A percentile compares a stretch with the other conserved stretches of the same genome.
phyloP scores from a whole-genome alignment of 2,113 vertebrate genomes.

The Naja naja region DNA sequence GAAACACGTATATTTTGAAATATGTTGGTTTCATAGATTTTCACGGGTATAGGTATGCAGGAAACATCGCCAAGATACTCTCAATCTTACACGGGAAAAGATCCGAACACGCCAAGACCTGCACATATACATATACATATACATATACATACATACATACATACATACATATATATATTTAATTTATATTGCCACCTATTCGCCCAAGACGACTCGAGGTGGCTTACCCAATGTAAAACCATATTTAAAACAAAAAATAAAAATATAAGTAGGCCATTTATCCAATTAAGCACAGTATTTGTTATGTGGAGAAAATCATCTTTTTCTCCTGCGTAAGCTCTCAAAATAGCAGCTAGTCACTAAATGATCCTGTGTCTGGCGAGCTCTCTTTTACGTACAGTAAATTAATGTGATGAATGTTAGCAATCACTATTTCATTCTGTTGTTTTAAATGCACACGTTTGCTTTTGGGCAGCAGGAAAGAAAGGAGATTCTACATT shows the following conservation, averaged over 20 bases:
- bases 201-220: too few species aligned
- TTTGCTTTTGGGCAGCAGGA: background rate
- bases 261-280: background rate
- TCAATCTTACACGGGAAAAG: too few species aligned
- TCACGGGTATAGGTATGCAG: too few species aligned
- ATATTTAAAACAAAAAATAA: too few species aligned
- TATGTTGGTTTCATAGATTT: too few species aligned
- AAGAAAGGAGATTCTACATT: background rate
- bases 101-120: too few species aligned
- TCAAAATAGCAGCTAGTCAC: background rate
- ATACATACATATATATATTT: too few species aligned
- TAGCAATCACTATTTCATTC: background rate
- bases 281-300: background rate
- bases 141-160: too few species aligned
- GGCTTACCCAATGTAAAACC: too few species aligned
- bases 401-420: background rate
- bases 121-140: too few species aligned
- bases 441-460: conserved; percentile 10
- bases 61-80: too few species aligned
- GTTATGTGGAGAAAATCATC: background rate
- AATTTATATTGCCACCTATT: too few species aligned
- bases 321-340: background rate
- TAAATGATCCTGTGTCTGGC: background rate
- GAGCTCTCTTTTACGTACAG: background rate
- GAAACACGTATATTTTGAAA: background rate